A percentile compares a stretch with the other conserved stretches of the same genome.
These are phyloP conservation scores for Lissocephala sabroskyi DNA, from an alignment of 2,888 invertebrate species.

Conservation along the genomic window DNA sequence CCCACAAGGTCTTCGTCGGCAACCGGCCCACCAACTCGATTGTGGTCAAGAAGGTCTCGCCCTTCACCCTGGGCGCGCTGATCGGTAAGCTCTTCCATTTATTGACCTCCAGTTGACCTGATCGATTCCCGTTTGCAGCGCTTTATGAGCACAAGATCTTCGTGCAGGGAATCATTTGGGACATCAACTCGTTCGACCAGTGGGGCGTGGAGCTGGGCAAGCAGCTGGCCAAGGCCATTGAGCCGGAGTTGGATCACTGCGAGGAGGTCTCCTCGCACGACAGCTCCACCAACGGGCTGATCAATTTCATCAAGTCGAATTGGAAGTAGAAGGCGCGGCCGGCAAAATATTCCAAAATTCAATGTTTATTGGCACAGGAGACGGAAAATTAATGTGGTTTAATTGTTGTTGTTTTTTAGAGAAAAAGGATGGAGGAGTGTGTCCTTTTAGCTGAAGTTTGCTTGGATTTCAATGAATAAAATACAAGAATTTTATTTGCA, in stretches of 20 bases:
- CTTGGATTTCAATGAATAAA: too few relatives aligned
- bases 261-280: slow-evolving; percentile 85
- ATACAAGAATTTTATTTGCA: too few relatives aligned
- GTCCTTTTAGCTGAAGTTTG: too few relatives aligned
- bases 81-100: slow-evolving; percentile 84
- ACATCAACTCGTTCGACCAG: slow-evolving; percentile 99
- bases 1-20: slow-evolving; percentile 97
- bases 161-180: slow-evolving; percentile 98
- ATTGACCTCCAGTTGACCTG: slow-evolving; percentile 15
- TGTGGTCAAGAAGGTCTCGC: slow-evolving; percentile 90
- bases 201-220: slow-evolving; percentile 99
- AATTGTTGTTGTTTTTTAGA: too few relatives aligned
- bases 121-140: slow-evolving; percentile 76
- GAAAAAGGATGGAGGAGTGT: too few relatives aligned
- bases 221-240: slow-evolving; percentile 98
- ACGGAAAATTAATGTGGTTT: too few relatives aligned
- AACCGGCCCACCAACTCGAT: slow-evolving; percentile 99
- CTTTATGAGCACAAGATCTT: slow-evolving; percentile 99
- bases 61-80: slow-evolving; percentile 92
- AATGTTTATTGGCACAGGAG: too few relatives aligned
- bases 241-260: slow-evolving; percentile 87
- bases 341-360: too few relatives aligned
- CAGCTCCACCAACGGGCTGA: slow-evolving; percentile 96
- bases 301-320: slow-evolving; percentile 91
- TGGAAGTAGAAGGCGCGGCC: slow-evolving; percentile 62